phyloP scores from a whole-genome alignment of 2,888 invertebrate genomes.

The Drosophila tanythrix region DNA sequence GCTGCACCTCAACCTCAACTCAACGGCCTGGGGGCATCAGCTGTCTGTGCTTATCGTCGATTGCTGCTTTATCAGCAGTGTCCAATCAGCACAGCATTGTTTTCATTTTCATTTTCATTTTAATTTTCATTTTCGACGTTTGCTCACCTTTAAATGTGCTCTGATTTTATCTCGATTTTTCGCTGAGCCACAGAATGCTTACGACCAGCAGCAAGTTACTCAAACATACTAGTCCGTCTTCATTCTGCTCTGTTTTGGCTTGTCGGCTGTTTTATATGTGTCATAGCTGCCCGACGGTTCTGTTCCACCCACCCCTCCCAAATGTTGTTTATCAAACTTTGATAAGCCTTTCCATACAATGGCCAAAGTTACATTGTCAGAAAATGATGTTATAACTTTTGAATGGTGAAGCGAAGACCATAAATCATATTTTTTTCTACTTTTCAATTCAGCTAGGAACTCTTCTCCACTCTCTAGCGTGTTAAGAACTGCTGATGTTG shows the following conservation, averaged over 20 bases:
- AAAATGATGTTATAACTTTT: not conserved
- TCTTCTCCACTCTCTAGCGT: not conserved
- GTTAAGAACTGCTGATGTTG: not conserved
- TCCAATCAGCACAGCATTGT: slow-evolving; percentile 71
- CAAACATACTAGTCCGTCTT: slow-evolving; percentile 10
- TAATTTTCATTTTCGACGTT: slow-evolving; percentile 40
- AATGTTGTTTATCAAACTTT: slow-evolving; percentile 27
- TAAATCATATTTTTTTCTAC: not conserved
- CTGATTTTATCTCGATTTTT: slow-evolving; percentile 38
- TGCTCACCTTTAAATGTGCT: slow-evolving; percentile 33
- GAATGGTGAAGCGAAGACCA: not conserved
- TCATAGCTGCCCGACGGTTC: slow-evolving; percentile 41
- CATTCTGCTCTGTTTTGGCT: slow-evolving; percentile 26
- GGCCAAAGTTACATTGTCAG: not conserved
- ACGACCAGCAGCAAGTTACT: slow-evolving; percentile 38
- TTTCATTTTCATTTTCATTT: slow-evolving; percentile 55
- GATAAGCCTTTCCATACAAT: slow-evolving; percentile 19
- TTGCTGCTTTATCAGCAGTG: slow-evolving; percentile 55
- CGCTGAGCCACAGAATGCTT: slow-evolving; percentile 43
- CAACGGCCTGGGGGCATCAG: slow-evolving; percentile 29
- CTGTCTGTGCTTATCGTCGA: slow-evolving; percentile 57
- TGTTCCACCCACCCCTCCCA: not conserved
- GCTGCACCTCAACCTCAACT: not conserved
- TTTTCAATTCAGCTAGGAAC: not conserved
- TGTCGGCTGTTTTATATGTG: slow-evolving; percentile 43